Evolutionary conservation across 2,888 invertebrate species (phyloP).

Genomic region (Hyles lineata): DNA sequence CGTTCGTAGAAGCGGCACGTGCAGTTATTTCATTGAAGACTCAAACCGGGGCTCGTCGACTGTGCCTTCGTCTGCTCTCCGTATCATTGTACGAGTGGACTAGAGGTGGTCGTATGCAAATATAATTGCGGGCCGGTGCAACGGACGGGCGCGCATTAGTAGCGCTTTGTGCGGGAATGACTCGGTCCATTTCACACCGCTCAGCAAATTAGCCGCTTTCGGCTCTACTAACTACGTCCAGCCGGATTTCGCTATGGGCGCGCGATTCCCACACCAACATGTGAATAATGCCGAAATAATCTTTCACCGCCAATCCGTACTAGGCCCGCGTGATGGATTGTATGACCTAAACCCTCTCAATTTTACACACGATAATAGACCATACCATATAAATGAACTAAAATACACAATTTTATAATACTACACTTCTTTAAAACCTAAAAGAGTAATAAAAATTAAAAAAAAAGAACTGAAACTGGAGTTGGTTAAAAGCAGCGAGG

Average conservation of each 20-base stretch:
- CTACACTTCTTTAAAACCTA: no score
- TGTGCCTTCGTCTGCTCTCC: constrained; percentile 55
- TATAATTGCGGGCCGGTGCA: constrained; percentile 76
- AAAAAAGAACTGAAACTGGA: no score
- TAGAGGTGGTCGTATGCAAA: constrained; percentile 75
- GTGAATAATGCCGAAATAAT: constrained; percentile 5
- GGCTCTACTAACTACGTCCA: constrained; percentile 55
- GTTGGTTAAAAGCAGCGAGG: not conserved
- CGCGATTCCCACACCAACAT: constrained; percentile 16
- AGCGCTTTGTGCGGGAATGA: constrained; percentile 76
- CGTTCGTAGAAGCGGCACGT: constrained; percentile 9
- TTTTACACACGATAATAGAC: no score
- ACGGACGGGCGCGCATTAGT: constrained; percentile 74
- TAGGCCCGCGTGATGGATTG: no score
- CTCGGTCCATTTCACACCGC: constrained; percentile 77
- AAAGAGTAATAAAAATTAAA: no score
- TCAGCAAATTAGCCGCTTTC: constrained; percentile 72
- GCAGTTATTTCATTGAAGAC: constrained; percentile 30
- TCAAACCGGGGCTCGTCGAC: constrained; percentile 49
- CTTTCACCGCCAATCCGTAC: not conserved
- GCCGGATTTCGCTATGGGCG: constrained; percentile 52
- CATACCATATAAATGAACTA: no score
- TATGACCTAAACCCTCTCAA: no score
- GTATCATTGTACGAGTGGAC: constrained; percentile 54
- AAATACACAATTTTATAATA: no score